Base-by-base conservation (phyloP, 1,140 invertebrate genomes). In the Hycleus cichorii region DNA sequence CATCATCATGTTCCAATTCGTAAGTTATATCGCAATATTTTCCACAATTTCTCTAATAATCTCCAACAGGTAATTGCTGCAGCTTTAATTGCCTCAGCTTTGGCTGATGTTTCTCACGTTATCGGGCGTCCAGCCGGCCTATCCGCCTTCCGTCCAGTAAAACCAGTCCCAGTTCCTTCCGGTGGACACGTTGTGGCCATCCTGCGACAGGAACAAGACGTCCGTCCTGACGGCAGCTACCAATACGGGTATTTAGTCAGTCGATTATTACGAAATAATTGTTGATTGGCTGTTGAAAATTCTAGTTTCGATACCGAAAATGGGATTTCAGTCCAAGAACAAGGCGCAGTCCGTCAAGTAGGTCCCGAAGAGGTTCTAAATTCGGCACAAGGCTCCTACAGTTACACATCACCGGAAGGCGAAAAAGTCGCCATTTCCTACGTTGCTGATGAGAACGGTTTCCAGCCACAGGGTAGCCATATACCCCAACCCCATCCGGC, bases 401-500 rank as follows among this genome's bases (percentile, higher is more conserved):
- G 5, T 9, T 57, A 57, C 39, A 57, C 55, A 8, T 57, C 55
- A 27, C 55, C 55, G 1, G 77, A 82, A 43, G 81, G 81, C 4
- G 70, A 72, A 4, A 68, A 72, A 6, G 69, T 80, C 39, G 49
- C 60, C 1, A 63, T 83, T 3, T 66, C 56, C 3, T 84, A 84
- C 70, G 63, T 73, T 42, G 81, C 82, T 43, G 77, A 83, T 60
- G 72, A 82, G 44, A 78, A 76, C 43, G 79, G 79, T 18, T 83
- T 77, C 73, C 77, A 77, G 7, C 74, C 80, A 1, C 66, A 76
- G 47, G 78, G 79, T 25, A 74, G 65, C 4, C 76, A 78, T 62
- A 69, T 81, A 9, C 79, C 80, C 8, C 70, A 74, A 1, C 71
- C 78, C 4, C 72, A 74, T 4, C 60, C 63, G 24, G 60, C 55